Conservation (phyloP, 2,888 invertebrate species). For the Lepeophtheirus nordmannii region DNA sequence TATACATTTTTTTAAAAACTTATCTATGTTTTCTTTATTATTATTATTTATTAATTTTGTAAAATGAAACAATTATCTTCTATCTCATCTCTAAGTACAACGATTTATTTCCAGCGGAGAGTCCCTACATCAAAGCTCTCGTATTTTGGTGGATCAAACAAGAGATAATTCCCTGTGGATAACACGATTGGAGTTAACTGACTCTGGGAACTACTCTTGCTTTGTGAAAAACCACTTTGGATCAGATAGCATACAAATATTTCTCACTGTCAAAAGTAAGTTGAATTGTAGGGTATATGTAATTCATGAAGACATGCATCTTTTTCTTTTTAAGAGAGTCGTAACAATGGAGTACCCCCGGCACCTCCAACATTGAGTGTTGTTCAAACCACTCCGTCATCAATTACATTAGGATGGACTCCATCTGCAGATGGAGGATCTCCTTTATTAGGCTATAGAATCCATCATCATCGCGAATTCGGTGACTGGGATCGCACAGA, state of each 20-base stretch:
- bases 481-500: slow-evolving; percentile 84
- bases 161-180: slow-evolving; percentile 29
- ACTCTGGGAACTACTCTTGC: slow-evolving; percentile 35
- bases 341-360: slow-evolving; percentile 29
- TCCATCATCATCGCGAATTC: slow-evolving; percentile 73
- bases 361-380: slow-evolving; percentile 32
- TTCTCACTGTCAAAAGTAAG: slow-evolving; percentile 34
- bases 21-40: too few species aligned
- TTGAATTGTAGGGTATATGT: background rate
- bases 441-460: slow-evolving; percentile 51
- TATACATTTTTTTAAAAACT: too few species aligned
- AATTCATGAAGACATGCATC: too few species aligned
- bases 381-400: slow-evolving; percentile 33
- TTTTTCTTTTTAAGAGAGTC: background rate
- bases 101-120: background rate
- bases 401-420: slow-evolving; percentile 34
- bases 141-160: slow-evolving; percentile 29
- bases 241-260: slow-evolving; percentile 32
- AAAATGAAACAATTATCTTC: too few species aligned
- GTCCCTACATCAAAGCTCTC: slow-evolving; percentile 28
- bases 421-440: slow-evolving; percentile 23
- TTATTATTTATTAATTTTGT: too few species aligned
- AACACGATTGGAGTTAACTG: slow-evolving; percentile 31
- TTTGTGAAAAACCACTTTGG: slow-evolving; percentile 33
- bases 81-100: too few species aligned